Base-by-base conservation (phyloP, 2,888 invertebrate species). In the Proisotoma minuta region DNA sequence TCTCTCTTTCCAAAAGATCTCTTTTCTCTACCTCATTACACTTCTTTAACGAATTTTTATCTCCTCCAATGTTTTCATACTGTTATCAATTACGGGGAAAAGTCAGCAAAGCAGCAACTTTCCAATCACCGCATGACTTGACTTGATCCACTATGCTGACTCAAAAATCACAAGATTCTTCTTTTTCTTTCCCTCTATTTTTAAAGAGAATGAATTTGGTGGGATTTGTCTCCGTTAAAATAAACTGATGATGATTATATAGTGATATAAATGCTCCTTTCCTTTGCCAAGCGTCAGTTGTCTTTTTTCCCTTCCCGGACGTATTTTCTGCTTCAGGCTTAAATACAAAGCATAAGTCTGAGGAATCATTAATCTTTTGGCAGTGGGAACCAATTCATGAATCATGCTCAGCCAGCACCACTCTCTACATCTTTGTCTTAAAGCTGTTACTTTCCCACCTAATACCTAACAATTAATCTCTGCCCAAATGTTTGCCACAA, bases 311-410 rank as follows among this genome's bases (percentile, higher is more conserved):
- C 49, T 39, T 12, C 20, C n/a, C n/a, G n/a, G 54, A 54, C 54
- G 49, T 54, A 52, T 57, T 56, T 49, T 53, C 59, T 53, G 43
- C 26, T 57, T 40, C 40, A 43, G 28, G 34, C 23, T 49, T 58
- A 49, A 49, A 58, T 34, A 58, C 49, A 58, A 49, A 58, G 57
- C 10, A 58, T 48, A 58, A 59, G 49, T 51, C 48, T 26, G 28
- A n/a, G 24, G 48, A 61, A 63, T 67, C 69, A 70, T 70, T 70
- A 65, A 70, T 70, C 69, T 70, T n/a, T n/a, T 63, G 67, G 65
- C 63, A 65, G 65, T 49, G 57, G 57, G 47, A 58, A 49, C 47
- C 49, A 43, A 53, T 40, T 54, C 61, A 59, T 59, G 65, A 62
- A 61, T 64, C 64, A 64, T 64, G 56, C 29, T 48, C 57, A 34